Conservation (phyloP, 2,113 vertebrate species). For the Bubo blakistoni region DNA sequence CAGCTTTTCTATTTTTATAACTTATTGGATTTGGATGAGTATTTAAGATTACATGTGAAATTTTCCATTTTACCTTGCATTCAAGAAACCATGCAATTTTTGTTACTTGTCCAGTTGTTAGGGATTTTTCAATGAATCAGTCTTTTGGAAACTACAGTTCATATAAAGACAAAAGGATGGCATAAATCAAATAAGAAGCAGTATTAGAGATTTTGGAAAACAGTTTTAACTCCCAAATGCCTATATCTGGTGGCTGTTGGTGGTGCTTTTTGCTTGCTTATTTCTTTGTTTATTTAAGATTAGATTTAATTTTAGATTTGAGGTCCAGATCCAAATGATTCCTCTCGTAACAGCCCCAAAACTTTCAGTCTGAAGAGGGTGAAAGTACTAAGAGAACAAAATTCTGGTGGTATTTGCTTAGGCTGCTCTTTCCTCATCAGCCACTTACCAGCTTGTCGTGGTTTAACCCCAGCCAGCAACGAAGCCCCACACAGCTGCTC, state of each 20-base stretch:
- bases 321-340: neutral
- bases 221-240: neutral
- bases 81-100: conserved; percentile 1
- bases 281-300: neutral
- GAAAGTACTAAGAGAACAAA: neutral
- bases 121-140: neutral
- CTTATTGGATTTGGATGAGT: conserved; percentile 35
- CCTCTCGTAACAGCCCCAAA: neutral
- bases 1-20: conserved; percentile 38
- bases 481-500: too few species aligned
- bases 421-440: neutral
- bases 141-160: neutral
- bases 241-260: neutral
- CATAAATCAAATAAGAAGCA: neutral
- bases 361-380: neutral
- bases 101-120: neutral
- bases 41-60: conserved; percentile 37
- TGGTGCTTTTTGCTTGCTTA: neutral
- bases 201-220: neutral
- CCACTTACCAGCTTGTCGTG: neutral
- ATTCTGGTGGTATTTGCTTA: neutral
- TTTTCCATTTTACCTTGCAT: conserved; percentile 23
- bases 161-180: neutral
- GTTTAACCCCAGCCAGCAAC: too few species aligned
- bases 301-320: conserved; percentile 47